Percentiles rank a stretch among this genome's conserved stretches.
Conservation (phyloP, 2,113 vertebrate genomes). For the Oxyura jamaicensis region DNA sequence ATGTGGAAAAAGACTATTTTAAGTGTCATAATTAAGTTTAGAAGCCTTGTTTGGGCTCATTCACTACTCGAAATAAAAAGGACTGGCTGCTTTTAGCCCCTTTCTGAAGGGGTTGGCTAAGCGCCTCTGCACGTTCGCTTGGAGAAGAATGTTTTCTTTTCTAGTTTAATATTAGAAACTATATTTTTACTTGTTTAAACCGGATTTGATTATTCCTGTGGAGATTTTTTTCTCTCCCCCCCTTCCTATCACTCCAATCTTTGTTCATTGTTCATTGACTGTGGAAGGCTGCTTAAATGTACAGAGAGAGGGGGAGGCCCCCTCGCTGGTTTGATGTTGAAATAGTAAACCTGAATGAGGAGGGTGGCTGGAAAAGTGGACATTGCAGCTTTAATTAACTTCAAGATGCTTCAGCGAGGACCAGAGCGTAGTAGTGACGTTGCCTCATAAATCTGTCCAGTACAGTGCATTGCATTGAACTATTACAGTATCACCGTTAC, state of each 20-base stretch:
- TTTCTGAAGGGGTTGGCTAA: slow-evolving; percentile 67
- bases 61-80: slow-evolving; percentile 68
- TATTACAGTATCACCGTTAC: slow-evolving; percentile 89
- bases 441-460: slow-evolving; percentile 91
- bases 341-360: slow-evolving; percentile 75
- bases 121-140: slow-evolving; percentile 31
- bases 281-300: slow-evolving; percentile 75
- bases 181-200: slow-evolving; percentile 75
- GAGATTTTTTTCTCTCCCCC: slow-evolving; percentile 18
- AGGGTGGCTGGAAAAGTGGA: slow-evolving; percentile 81
- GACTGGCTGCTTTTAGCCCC: slow-evolving; percentile 63
- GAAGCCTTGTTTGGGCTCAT: slow-evolving; percentile 73
- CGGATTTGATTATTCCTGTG: slow-evolving; percentile 73
- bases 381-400: slow-evolving; percentile 96
- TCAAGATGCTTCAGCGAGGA: slow-evolving; percentile 90
- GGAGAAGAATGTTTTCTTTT: slow-evolving; percentile 61
- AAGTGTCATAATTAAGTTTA: slow-evolving; percentile 77
- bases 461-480: slow-evolving; percentile 87
- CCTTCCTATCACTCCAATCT: slow-evolving; percentile 73
- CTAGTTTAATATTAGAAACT: slow-evolving; percentile 74
- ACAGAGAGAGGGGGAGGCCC: slow-evolving; percentile 60
- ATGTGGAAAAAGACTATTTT: slow-evolving; percentile 68
- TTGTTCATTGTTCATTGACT: slow-evolving; percentile 82
- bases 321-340: slow-evolving; percentile 68
- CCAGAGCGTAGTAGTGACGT: slow-evolving; percentile 89